Base-by-base conservation (phyloP, 2,113 vertebrate species). In the Oceanites oceanicus region DNA sequence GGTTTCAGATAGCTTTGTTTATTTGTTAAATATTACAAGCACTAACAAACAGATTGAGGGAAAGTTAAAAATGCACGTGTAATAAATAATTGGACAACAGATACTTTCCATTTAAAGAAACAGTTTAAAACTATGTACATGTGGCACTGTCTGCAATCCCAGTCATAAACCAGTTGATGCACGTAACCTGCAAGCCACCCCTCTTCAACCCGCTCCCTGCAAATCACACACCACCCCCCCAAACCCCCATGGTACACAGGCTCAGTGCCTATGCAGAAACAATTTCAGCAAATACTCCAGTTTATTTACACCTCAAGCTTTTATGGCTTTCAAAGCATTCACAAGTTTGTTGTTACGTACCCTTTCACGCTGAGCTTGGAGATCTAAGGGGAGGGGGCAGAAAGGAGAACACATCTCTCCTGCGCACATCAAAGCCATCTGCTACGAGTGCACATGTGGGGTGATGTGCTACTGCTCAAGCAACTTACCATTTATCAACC, bases 361-460 rank as follows among this genome's bases (percentile, higher is more conserved):
- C 66, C 73, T 68, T 73, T 90, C 49, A 59, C 8, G 50, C 77
- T 58, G 78, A 83, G 91, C 61, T 18, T 32, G 63, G 80, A 50
- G 74, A 32, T 42, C 40, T 62, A 32, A 50, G 25, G 40, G 63
- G 29, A 34, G 14, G 30, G 62, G 84, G 49, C 52, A 84, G 68
- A 38, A 84, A 61, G 91, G 73, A 71, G 72, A 74, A 40, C 58
- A 36, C 76, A 30, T 96, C 86, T 67, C 91, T 88, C 1, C 1
- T 55, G 67, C 44, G 23, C 23, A 89, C 75, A 66, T 32, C 81
- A 72, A 75, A 94, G 85, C 96, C 92, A 86, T 82, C 87, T 93
- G 93, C 71, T 90, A 13, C 30, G 3, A 65, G 59, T 8, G 36
- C 81, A 68, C 65, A 29, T 3, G 15, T 3, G 71, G 80, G 81